Base-by-base conservation (phyloP, 2,888 invertebrate genomes). In the Drosophila subsilvestris region DNA sequence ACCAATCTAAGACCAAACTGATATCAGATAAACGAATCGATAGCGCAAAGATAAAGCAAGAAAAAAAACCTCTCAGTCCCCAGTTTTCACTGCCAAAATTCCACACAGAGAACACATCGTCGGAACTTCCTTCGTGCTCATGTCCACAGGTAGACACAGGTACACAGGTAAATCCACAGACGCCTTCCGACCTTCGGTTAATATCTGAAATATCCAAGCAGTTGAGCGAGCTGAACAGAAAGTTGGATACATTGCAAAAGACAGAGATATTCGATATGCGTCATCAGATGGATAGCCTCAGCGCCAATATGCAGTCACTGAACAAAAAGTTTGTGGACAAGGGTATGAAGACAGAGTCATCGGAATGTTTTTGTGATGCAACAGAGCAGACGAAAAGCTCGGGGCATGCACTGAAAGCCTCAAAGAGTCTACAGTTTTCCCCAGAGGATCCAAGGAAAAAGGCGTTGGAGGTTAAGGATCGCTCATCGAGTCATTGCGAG, bases 401-500 rank as follows among this genome's bases (percentile, higher is more conserved):
- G 1, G 47, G 18, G 7, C 10, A 17, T 56, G 0, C 27, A 42
- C 8, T 43, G 32, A 1, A 61, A 63, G 6, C 8, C 8, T 3
- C 27, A n/a, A 1, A 3, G 7, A 12, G 6, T 27, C 3, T 17
- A 3, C 49, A 14, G 14, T 14, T 3, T 17, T 7, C 4, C 12
- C 17, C 32, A 37, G 8, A 7, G 4, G 10, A 9, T 20, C 20
- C 18, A 32, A 22, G 12, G 4, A 2, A 6, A 22, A n/a, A 18
- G 5, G n/a, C n/a, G 5, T 18, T 53, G 10, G n/a, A 44, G 1
- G 27, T 9, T 9, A 60, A 60, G 14, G 32, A 12, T 32, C 32
- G 32, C 4, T 1, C 43, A 5, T 73, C 84, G 2, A 89, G 80
- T 37, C 47, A 57, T 0, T 88, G 90, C 9, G 53, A 66, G n/a